Evolutionary conservation across 2,888 invertebrate species (phyloP).

Genomic region (Plebejus argus): DNA sequence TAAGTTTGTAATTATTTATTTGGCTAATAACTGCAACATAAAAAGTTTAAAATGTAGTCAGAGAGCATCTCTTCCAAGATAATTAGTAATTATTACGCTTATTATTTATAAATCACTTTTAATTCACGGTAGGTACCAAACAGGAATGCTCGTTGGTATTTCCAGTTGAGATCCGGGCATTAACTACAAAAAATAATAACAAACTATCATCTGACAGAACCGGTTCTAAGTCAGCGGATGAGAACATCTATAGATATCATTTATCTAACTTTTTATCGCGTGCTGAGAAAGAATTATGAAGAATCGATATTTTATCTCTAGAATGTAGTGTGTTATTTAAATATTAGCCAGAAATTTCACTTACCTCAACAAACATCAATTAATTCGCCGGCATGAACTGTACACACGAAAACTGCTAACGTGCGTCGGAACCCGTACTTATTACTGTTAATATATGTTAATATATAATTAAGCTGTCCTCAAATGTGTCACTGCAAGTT

Average conservation of each 20-base stretch:
- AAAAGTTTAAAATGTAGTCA: background rate
- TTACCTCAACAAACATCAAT: slow-evolving; percentile 71
- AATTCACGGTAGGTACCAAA: slow-evolving; percentile 17
- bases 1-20: background rate
- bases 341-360: slow-evolving; percentile 52
- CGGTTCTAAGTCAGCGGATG: slow-evolving; percentile 62
- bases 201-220: slow-evolving; percentile 72
- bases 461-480: background rate
- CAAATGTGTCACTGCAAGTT: background rate
- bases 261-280: slow-evolving; percentile 60
- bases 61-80: background rate
- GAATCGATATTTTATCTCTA: background rate
- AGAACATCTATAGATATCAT: slow-evolving; percentile 58
- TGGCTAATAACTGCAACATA: background rate
- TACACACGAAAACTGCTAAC: slow-evolving; percentile 29
- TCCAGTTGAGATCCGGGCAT: slow-evolving; percentile 44
- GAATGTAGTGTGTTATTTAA: slow-evolving; percentile 31
- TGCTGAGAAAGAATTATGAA: slow-evolving; percentile 49
- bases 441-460: background rate
- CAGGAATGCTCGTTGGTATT: slow-evolving; percentile 31
- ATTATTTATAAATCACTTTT: slow-evolving; percentile 21
- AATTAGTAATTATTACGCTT: too few species aligned
- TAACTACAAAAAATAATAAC: slow-evolving; percentile 68
- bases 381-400: slow-evolving; percentile 58
- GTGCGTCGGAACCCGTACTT: slow-evolving; percentile 35